phyloP scores from a whole-genome alignment of 35 echinoderm and acorn worm genomes.

The Ophiothrix spiculata region DNA sequence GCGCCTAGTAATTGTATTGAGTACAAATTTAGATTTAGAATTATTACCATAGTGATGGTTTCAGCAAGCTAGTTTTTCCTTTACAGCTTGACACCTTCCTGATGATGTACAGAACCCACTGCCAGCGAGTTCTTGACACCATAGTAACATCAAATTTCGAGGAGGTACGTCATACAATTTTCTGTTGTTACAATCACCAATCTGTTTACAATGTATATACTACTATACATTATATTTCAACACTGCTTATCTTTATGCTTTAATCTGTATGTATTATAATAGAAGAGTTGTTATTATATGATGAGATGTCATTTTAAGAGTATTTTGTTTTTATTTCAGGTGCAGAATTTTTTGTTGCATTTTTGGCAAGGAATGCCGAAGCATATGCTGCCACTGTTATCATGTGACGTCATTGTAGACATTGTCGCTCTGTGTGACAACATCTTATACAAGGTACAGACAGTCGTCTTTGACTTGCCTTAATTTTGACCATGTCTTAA shows the following conservation, averaged over 20 bases:
- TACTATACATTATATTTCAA: neutral
- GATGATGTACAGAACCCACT: slow-evolving; percentile 85
- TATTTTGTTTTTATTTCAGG: slow-evolving; percentile 35
- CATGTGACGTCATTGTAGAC: slow-evolving; percentile 58
- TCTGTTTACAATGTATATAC: too few relatives aligned
- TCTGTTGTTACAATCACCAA: too few relatives aligned
- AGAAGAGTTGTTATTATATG: too few relatives aligned
- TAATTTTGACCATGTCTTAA: too few relatives aligned
- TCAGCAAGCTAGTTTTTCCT: too few relatives aligned
- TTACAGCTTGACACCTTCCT: slow-evolving; percentile 78
- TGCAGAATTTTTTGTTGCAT: slow-evolving; percentile 83
- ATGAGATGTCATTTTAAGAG: too few relatives aligned
- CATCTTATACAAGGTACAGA: slow-evolving; percentile 69
- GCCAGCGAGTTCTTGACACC: slow-evolving; percentile 70
- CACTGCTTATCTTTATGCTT: neutral
- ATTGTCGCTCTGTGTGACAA: slow-evolving; percentile 76
- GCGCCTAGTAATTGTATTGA: too few relatives aligned
- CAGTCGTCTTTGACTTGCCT: too few relatives aligned
- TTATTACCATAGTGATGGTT: too few relatives aligned
- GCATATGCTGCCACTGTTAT: slow-evolving; percentile 45
- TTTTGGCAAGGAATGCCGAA: slow-evolving; percentile 91
- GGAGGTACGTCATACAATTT: slow-evolving; percentile 60
- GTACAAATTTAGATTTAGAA: too few relatives aligned
- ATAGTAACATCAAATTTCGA: slow-evolving; percentile 68
- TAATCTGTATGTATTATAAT: neutral